phyloP scores from a whole-genome alignment of 37 sponge, comb jelly and placozoan genomes.

The Oopsacas minuta region DNA sequence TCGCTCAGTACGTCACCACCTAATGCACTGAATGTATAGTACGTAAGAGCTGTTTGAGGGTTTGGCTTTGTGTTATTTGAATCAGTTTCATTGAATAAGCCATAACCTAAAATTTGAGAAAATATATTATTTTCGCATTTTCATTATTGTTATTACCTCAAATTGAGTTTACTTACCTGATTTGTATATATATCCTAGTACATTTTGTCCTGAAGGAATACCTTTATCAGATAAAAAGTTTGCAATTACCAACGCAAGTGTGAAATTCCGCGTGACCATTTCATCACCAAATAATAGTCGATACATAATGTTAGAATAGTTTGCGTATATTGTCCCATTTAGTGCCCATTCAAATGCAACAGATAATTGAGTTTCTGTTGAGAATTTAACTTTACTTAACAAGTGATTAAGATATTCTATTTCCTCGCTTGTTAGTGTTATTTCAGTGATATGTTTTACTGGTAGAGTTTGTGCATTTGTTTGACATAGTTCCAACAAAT shows the following conservation, averaged over 20 bases:
- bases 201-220: neutral
- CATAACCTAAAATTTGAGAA: neutral
- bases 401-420: neutral
- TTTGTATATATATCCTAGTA: neutral
- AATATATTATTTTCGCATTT: neutral
- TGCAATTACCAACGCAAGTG: neutral
- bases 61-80: neutral
- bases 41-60: constrained; percentile 43
- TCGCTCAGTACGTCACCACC: constrained; percentile 73
- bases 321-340: neutral
- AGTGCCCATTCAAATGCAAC: neutral
- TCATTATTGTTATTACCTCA: too few relatives aligned
- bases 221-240: neutral
- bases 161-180: neutral
- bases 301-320: neutral
- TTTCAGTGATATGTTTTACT: neutral
- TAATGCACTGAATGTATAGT: constrained; percentile 90
- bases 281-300: neutral
- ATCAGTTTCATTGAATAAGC: neutral
- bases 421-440: neutral
- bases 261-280: neutral
- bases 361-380: neutral
- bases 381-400: neutral
- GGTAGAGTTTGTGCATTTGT: neutral
- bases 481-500: neutral